These are phyloP conservation scores for Corythornis vintsioides DNA, from an alignment of 2,113 vertebrate genomes.

Conservation along the genomic window DNA sequence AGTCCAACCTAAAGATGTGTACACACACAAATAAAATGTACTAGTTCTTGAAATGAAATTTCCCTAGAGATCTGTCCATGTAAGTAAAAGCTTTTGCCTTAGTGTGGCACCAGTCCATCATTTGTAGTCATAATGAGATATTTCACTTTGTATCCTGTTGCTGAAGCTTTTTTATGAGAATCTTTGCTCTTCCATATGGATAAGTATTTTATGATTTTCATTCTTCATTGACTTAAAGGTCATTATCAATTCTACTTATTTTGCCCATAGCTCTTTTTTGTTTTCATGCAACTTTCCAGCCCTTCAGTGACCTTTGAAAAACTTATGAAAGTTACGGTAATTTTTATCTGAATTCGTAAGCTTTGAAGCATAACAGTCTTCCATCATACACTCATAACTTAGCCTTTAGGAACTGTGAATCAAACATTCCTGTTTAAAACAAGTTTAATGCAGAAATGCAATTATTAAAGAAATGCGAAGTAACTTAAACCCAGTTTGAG, in stretches of 20 bases:
- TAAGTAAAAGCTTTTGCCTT: not conserved
- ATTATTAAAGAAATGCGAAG: constrained; percentile 57
- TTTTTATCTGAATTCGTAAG: constrained; percentile 56
- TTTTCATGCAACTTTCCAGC: constrained; percentile 45
- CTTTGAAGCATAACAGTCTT: constrained; percentile 60
- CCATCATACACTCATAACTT: constrained; percentile 5
- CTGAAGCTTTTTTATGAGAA: constrained; percentile 25
- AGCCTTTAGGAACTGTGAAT: constrained; percentile 62
- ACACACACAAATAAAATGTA: not conserved
- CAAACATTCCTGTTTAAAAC: constrained; percentile 52
- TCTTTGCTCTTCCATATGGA: constrained; percentile 21
- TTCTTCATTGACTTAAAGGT: constrained; percentile 70
- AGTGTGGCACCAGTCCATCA: not conserved
- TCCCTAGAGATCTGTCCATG: not conserved
- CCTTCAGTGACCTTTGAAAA: constrained; percentile 70
- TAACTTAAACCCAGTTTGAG: constrained; percentile 64
- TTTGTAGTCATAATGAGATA: constrained; percentile 13
- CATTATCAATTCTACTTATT: constrained; percentile 68
- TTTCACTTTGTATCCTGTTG: constrained; percentile 15
- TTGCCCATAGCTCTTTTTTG: constrained; percentile 46
- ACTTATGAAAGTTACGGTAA: constrained; percentile 50
- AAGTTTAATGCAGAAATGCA: constrained; percentile 55
- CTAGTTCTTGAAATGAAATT: not conserved
- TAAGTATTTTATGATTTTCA: constrained; percentile 42
- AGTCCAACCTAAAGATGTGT: not conserved